Percentiles rank a stretch among this genome's conserved stretches.
Conservation (phyloP, 2,797 vertebrate genomes). For the Pempheris klunzingeri region DNA sequence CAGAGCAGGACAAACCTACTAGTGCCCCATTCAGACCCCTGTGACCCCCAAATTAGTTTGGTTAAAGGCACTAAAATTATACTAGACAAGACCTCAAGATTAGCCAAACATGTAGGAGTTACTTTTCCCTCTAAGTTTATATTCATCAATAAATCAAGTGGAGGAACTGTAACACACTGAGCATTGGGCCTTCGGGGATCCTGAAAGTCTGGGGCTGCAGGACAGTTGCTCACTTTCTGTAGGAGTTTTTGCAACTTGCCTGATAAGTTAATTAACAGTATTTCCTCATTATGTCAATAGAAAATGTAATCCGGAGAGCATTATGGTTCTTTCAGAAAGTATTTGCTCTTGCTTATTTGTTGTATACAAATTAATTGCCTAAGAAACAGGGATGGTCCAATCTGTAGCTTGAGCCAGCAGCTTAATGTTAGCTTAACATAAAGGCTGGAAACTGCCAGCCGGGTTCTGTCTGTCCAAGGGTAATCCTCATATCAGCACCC, state of each 20-base stretch:
- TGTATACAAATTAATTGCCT: neutral
- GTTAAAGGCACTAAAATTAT: no score
- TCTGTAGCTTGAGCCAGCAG: neutral
- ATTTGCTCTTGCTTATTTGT: neutral
- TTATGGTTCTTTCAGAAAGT: neutral
- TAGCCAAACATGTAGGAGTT: neutral
- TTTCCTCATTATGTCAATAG: neutral
- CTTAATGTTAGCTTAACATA: neutral
- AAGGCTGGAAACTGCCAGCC: no score
- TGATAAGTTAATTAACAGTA: neutral
- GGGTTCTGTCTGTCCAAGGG: neutral
- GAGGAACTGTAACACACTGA: neutral
- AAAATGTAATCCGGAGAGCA: neutral
- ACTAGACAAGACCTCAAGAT: neutral
- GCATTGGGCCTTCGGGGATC: neutral
- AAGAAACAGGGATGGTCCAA: neutral
- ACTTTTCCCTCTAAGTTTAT: neutral
- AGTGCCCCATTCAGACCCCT: no score
- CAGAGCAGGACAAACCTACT: no score
- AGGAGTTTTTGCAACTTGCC: no score
- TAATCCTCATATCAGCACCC: neutral
- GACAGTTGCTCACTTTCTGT: neutral
- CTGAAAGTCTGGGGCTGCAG: neutral
- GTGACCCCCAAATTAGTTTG: neutral
- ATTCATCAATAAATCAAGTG: neutral